Evolutionary conservation across 2,888 invertebrate species (phyloP), one percentile per base, ranked within the genome.

Genomic region (Lycaena phlaeas): DNA sequence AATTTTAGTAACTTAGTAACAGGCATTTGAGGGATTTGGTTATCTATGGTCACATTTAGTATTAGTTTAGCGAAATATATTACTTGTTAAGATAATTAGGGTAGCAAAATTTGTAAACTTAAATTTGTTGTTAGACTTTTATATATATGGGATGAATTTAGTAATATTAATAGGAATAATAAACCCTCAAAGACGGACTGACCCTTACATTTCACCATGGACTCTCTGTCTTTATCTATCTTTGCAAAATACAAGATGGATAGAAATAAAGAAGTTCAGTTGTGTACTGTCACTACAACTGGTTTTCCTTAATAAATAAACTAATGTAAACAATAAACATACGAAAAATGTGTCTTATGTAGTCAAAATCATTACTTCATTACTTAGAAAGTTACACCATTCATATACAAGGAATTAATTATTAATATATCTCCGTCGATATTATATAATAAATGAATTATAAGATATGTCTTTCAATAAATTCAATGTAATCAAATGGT

Each of bases 1-100:
- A 34, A 34, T 34, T 34, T 34, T 7, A 14, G 22, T 34, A 18
- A 34, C 10, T 10, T 22, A 15, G 18, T 18, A 34, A 18, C 34
- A 34, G 22, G 22, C 34, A 34, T 34, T 34, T 34, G 18, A 34
- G 18, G 34, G 22, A 17, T 17, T 34, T 2, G 17, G 34, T 31
- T 7, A 31, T 17, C n/a, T 31, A 31, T 12, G 22, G 34, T 34
- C 34, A 34, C 34, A 34, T 34, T 34, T 34, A 34, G 34, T 12
- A 18, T 9, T 34, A 34, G 34, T 22, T 12, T 11, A 18, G 6
- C 9, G 4, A 22, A 34, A 11, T n/a, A n/a, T n/a, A 22, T 22
- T 22, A 22, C 22, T 34, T 18, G 17, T 12, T 34, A 34, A 11
- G 1, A 34, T 34, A 34, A 17, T 34, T 34, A 34, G 18, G 12